Evolutionary conservation across 1,140 invertebrate genomes (phyloP).

Genomic region (Plectus sambesii): DNA sequence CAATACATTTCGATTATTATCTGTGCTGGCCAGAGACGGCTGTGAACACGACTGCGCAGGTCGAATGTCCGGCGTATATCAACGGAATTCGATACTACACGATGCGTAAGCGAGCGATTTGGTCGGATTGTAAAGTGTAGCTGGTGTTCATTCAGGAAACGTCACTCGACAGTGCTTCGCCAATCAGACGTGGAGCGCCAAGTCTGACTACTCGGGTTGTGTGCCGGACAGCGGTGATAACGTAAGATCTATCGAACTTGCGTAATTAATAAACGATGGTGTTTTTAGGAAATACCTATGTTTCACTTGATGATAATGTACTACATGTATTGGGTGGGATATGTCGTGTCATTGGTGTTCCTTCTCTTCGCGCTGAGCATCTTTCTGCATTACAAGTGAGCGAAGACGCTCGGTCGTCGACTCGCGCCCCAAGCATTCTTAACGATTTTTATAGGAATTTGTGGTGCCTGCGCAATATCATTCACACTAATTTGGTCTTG

Average conservation of each 20-base stretch:
- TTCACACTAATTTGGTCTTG: not conserved
- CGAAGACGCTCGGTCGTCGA: not conserved
- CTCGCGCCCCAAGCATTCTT: not conserved
- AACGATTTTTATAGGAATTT: not conserved
- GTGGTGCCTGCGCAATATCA: not conserved
- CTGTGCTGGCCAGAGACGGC: not conserved
- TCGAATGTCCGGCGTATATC: not conserved
- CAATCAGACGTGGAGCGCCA: not conserved
- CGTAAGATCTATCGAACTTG: not conserved
- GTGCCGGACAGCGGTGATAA: not conserved
- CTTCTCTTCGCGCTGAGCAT: not conserved
- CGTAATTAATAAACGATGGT: not conserved
- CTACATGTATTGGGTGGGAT: not conserved
- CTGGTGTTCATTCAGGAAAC: not conserved
- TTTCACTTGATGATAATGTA: not conserved
- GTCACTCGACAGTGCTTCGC: not conserved
- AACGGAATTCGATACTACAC: not conserved
- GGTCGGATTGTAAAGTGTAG: not conserved
- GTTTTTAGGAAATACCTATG: not conserved
- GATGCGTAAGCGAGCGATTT: not conserved
- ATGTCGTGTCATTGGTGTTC: not conserved
- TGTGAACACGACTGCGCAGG: not conserved
- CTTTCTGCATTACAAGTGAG: not conserved
- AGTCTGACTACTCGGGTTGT: not conserved
- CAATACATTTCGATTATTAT: not conserved